Evolutionary conservation across 2,113 vertebrate genomes (phyloP), one percentile per base, ranked within the genome.

Genomic region (Nesoenas mayeri): DNA sequence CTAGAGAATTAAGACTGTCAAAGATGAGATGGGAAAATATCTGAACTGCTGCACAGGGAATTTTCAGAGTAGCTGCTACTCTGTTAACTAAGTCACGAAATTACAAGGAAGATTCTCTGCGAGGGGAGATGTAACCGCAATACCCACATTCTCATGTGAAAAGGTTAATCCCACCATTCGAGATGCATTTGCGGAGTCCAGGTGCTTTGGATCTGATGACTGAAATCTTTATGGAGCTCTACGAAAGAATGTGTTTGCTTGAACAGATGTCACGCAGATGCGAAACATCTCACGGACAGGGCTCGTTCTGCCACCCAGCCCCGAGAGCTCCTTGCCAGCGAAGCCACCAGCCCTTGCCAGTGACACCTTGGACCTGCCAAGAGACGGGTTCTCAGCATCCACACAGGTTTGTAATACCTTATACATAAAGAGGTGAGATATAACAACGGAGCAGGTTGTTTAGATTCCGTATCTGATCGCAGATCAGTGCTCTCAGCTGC

Each of bases 161-260:
- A 92, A 96, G 75, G 57, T 71, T 71, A 66, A 62, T 38, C 50
- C 32, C 38, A 48, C 77, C 65, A 29, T 65, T 92, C 67, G 82
- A 66, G 67, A 72, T 81, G 62, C 57, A 62, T 25, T 73, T 60
- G 38, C n/a, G 78, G 72, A 42, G n/a, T 13, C 79, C 77, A 91
- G 91, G 90, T 92, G 90, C 82, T 92, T 86, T 89, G 82, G 77
- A 86, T 89, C 54, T 79, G 72, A 69, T 38, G 72, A 87, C 82
- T 79, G 78, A 79, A 87, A 79, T 87, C 82, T 87, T 92, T 89
- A 69, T 24, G 82, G 72, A 69, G 51, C 78, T 69, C 66, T 50
- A 64, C 60, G 72, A 77, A 78, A 62, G 71, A 72, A 95, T 54
- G 50, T 44, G 66, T 90, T 89, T 69, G 93, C 72, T 79, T 69